These are phyloP conservation scores for Sardina pilchardus DNA, from an alignment of 2,113 vertebrate genomes.

Conservation along the genomic window DNA sequence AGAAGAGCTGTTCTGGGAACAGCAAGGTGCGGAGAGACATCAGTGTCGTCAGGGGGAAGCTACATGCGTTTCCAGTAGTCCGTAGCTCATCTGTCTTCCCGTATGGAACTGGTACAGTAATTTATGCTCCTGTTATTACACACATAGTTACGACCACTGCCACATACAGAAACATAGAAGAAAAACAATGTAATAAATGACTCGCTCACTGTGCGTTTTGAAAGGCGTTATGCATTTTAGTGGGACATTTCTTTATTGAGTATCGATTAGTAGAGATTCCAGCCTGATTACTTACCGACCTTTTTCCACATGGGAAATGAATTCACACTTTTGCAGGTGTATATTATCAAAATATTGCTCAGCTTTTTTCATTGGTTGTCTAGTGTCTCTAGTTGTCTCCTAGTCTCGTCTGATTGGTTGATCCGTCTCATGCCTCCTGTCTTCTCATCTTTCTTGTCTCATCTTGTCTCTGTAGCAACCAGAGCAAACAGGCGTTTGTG, in stretches of 20 bases:
- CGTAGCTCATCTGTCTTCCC: too few species aligned
- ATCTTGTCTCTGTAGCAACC: constrained; percentile 76
- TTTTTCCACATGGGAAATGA: too few species aligned
- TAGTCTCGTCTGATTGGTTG: neutral
- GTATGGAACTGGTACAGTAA: too few species aligned
- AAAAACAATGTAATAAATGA: neutral
- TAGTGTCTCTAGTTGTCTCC: neutral
- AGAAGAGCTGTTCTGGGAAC: neutral
- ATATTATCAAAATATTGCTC: neutral
- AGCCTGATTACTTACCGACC: too few species aligned
- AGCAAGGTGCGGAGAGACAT: neutral
- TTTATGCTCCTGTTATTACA: too few species aligned
- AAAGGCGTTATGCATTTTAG: too few species aligned
- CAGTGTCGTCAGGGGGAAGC: neutral
- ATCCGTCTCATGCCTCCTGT: neutral
- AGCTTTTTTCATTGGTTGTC: neutral
- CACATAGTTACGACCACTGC: too few species aligned
- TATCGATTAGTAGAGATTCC: too few species aligned
- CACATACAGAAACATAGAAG: neutral
- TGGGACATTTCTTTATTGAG: too few species aligned
- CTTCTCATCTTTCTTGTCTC: constrained; percentile 18
- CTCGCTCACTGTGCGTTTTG: neutral
- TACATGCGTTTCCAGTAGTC: neutral
- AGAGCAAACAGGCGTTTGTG: constrained; percentile 93
- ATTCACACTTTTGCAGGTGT: too few species aligned